phyloP scores from a whole-genome alignment of 2,113 vertebrate genomes.

The Capra hircus region DNA sequence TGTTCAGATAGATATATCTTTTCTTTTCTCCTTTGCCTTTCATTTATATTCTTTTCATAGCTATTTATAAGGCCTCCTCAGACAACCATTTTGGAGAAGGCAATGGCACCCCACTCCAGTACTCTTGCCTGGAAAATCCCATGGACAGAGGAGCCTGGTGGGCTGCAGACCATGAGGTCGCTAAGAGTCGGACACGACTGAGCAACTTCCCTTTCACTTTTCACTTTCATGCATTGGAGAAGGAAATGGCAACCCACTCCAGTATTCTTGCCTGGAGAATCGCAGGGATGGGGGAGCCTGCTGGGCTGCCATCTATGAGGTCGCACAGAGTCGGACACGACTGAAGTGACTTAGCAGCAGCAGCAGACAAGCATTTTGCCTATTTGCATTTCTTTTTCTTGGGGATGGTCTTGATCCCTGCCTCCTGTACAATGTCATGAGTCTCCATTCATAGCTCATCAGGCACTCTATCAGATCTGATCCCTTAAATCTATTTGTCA shows the following conservation, averaged over 20 bases:
- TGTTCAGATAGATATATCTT: not conserved
- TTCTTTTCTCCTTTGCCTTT: not conserved
- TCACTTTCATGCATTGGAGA: not conserved
- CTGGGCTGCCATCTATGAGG: too few species aligned
- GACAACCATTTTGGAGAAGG: not conserved
- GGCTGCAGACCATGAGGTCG: too few species aligned
- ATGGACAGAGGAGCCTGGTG: too few species aligned
- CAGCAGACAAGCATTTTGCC: not conserved
- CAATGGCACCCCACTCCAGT: too few species aligned
- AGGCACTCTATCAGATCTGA: not conserved
- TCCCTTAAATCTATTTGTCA: not conserved
- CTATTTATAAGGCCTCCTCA: not conserved
- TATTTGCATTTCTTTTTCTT: not conserved
- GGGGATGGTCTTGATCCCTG: not conserved
- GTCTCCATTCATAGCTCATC: not conserved
- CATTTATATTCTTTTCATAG: not conserved
- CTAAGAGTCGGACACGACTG: too few species aligned
- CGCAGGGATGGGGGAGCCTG: too few species aligned
- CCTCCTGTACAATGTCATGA: not conserved
- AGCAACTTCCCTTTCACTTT: too few species aligned
- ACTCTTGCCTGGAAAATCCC: too few species aligned
- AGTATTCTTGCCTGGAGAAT: too few species aligned
- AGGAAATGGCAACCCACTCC: too few species aligned
- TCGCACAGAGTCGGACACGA: fast-evolving
- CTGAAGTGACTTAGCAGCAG: too few species aligned